Percentiles rank a stretch among this genome's conserved stretches.
phyloP scores from a whole-genome alignment of 2,888 invertebrate species.

The Anoncus sp. region DNA sequence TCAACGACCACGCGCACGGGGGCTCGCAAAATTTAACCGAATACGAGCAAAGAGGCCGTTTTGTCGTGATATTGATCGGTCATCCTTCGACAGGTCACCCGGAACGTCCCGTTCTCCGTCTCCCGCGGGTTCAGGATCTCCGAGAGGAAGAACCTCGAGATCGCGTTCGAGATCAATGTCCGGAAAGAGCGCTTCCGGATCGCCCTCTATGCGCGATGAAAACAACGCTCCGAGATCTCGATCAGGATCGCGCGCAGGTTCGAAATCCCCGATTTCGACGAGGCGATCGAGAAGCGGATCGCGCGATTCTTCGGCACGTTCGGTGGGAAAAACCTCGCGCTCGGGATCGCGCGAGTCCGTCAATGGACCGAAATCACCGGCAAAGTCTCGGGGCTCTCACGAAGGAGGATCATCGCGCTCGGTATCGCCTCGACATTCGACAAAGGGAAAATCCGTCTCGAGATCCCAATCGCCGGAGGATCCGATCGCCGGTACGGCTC shows the following conservation, averaged over 20 bases:
- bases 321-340: slow-evolving; percentile 39
- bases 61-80: too few species aligned
- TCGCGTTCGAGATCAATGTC: slow-evolving; percentile 68
- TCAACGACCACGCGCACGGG: too few species aligned
- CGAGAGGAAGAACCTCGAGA: slow-evolving; percentile 21
- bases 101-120: neutral
- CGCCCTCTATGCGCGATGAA: slow-evolving; percentile 60
- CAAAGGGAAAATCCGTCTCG: too few species aligned
- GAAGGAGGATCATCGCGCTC: too few species aligned
- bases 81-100: too few species aligned
- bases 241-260: slow-evolving; percentile 68
- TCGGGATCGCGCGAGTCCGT: slow-evolving; percentile 9
- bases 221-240: slow-evolving; percentile 69
- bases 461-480: slow-evolving; percentile 13
- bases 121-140: slow-evolving; percentile 67
- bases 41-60: too few species aligned
- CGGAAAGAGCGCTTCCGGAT: slow-evolving; percentile 65
- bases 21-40: too few species aligned
- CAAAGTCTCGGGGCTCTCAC: slow-evolving; percentile 71
- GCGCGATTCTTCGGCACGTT: slow-evolving; percentile 49
- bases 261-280: slow-evolving; percentile 66
- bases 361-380: slow-evolving; percentile 69
- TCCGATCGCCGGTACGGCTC: neutral
- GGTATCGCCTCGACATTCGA: too few species aligned
- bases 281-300: slow-evolving; percentile 51